phyloP scores from a whole-genome alignment of 2,888 invertebrate genomes.

The Glyphotaelius pellucidus region DNA sequence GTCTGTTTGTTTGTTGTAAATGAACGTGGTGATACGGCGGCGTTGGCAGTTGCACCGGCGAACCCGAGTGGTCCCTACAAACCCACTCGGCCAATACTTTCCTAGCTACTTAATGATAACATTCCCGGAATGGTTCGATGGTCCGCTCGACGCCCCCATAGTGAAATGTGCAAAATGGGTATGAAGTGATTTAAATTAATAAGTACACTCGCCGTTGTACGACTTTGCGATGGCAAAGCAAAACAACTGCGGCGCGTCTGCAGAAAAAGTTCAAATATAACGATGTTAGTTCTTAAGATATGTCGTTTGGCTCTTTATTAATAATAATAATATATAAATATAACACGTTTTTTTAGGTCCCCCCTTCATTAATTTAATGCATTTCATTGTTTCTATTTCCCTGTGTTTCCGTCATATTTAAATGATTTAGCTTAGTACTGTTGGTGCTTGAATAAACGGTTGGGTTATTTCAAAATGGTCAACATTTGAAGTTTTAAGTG shows the following conservation, averaged over 20 bases:
- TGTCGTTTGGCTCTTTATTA: constrained; percentile 60
- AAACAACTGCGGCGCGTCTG: constrained; percentile 26
- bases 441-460: constrained; percentile 63
- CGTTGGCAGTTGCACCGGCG: constrained; percentile 56
- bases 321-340: constrained; percentile 62
- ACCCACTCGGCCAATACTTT: constrained; percentile 35
- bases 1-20: constrained; percentile 54
- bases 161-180: constrained; percentile 63
- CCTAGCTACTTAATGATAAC: constrained; percentile 48
- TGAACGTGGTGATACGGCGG: constrained; percentile 60
- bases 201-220: constrained; percentile 44
- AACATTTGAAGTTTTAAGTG: constrained; percentile 49
- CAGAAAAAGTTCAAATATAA: constrained; percentile 66
- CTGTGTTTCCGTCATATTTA: constrained; percentile 52
- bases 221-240: constrained; percentile 9
- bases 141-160: constrained; percentile 58
- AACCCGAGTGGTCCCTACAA: constrained; percentile 5
- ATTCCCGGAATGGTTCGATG: constrained; percentile 63
- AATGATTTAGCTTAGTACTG: constrained; percentile 57
- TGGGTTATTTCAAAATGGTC: constrained; percentile 41
- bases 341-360: constrained; percentile 61
- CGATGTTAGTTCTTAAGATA: constrained; percentile 64
- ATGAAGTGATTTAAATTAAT: constrained; percentile 63
- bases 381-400: constrained; percentile 49
- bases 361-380: constrained; percentile 49